Evolutionary conservation across 1,140 invertebrate species (phyloP), one percentile per base, ranked within the genome.

Genomic region (Drosophila novamexicana): DNA sequence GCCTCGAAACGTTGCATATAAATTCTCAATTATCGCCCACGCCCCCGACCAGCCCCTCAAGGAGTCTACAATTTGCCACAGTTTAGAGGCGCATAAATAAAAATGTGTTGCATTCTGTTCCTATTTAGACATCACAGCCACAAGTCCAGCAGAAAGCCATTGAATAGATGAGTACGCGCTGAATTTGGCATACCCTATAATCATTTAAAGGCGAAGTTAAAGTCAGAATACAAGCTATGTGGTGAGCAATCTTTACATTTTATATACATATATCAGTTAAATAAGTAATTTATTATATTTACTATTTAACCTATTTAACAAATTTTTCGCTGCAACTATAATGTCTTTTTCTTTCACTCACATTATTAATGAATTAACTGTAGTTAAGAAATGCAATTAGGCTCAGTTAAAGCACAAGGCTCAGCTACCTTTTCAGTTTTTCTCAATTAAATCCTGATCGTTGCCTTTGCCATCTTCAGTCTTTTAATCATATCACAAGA

Each of bases 11-110:
- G 57, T 63, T 70, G 65, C 83, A 78, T 71, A 86, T 86, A 86
- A 88, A 86, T 88, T 88, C 79, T 75, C 83, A 88, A 86, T 86
- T 86, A 86, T 88, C 83, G 84, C 83, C 84, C 83, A 86, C 83
- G 83, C 83, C 83, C 75, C 47, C 65, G 44, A 22, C 6, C 12
- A 42, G 32, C 36, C 63, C 59, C 59, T 36, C 16, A 2, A 69
- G 53, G 69, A 66, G 76, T 57, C 59, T 71, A 57, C 73, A 79
- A 83, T 88, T 83, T 79, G 76, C 77, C 64, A 71, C 68, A 63
- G 72, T 76, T 79, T 79, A 67, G 37, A 50, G 61, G 64, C 29
- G 71, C 79, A 79, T 79, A 73, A 88, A 88, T 82, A 88, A 73
- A 82, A 69, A 63, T 52, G 77, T 80, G 42, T 68, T 64, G 40